phyloP scores from a whole-genome alignment of 2,888 invertebrate genomes.

The Drosophila subquinaria region DNA sequence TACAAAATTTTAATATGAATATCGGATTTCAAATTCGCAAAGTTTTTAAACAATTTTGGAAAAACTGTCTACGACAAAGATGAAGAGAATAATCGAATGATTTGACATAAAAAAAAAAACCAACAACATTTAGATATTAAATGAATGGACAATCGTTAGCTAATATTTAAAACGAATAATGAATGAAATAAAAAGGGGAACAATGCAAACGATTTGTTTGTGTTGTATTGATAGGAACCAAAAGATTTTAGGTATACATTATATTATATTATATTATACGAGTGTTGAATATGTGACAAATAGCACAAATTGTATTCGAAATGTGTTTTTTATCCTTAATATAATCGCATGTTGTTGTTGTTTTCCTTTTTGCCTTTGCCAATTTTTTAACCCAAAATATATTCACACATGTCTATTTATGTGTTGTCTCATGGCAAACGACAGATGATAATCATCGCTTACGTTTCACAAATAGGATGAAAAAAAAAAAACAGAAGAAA shows the following conservation, averaged over 20 bases:
- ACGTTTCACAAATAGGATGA: slow-evolving; percentile 43
- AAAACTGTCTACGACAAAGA: slow-evolving; percentile 38
- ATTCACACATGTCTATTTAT: slow-evolving; percentile 36
- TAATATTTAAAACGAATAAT: slow-evolving; percentile 24
- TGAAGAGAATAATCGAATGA: neutral
- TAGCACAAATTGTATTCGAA: slow-evolving; percentile 31
- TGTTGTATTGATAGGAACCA: slow-evolving; percentile 9
- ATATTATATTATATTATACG: slow-evolving; percentile 5
- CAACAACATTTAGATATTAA: slow-evolving; percentile 50
- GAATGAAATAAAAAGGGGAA: neutral
- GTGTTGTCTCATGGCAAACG: slow-evolving; percentile 31
- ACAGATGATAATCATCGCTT: slow-evolving; percentile 60
- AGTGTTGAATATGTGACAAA: slow-evolving; percentile 24
- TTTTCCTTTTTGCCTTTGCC: neutral
- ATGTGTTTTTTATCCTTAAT: slow-evolving; percentile 28
- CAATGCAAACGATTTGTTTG: slow-evolving; percentile 41
- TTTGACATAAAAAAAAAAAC: slow-evolving; percentile 7
- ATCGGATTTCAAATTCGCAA: neutral
- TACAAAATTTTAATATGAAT: neutral
- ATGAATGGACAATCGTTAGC: slow-evolving; percentile 41
- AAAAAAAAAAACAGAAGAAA: neutral
- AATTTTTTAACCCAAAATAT: slow-evolving; percentile 16
- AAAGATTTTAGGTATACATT: slow-evolving; percentile 5
- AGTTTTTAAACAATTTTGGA: slow-evolving; percentile 15
- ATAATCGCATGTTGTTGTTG: slow-evolving; percentile 38